Evolutionary conservation across 2,113 vertebrate species (phyloP), one percentile per base, ranked within the genome.

Genomic region (Pterocles gutturalis): DNA sequence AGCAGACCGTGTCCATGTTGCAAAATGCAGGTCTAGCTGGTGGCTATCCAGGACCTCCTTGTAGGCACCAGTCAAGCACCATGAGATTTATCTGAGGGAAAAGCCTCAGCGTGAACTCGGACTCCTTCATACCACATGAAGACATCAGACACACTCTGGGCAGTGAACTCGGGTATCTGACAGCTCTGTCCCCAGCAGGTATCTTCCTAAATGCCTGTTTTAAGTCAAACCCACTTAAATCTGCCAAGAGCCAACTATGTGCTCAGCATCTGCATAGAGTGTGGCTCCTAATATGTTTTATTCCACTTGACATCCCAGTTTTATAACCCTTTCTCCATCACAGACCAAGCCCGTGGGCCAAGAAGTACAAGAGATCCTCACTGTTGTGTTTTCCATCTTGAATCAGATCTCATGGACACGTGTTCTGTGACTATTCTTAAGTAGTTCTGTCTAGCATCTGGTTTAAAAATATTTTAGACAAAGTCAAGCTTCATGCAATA

Each of bases 381-480:
- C 18, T 43, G 22, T 46, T 28, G 41, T 25, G 13, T 60, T 92
- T 83, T 48, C 54, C 29, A 25, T 14, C 57, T 55, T 19, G 13
- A 55, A 53, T 83, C 71, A 57, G 66, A 28, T 61, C 83, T 86
- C 62, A 71, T 22, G 34, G 86, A 45, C 26, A 7, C 65, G 72
- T 83, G 28, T 38, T 70, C 73, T 72, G 66, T 88, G 71, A 71
- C 53, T 93, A 17, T 55, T 79, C 65, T 58, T 24, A 82, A 96
- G 53, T 61, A 87, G 75, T 75, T 83, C 61, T 83, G 75, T 83
- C 83, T 90, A 20, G 73, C 93, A 73, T 82, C 55, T 87, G 43
- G 71, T 83, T 67, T 79, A 85, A 92, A 95, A 88, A 79, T 85
- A 85, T 11, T 70, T 85, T 76, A 53, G 54, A 43, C 43, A 31